Evolutionary conservation across 1,140 invertebrate species (phyloP), one percentile per base, ranked within the genome.

Genomic region (Bombus pascuorum): DNA sequence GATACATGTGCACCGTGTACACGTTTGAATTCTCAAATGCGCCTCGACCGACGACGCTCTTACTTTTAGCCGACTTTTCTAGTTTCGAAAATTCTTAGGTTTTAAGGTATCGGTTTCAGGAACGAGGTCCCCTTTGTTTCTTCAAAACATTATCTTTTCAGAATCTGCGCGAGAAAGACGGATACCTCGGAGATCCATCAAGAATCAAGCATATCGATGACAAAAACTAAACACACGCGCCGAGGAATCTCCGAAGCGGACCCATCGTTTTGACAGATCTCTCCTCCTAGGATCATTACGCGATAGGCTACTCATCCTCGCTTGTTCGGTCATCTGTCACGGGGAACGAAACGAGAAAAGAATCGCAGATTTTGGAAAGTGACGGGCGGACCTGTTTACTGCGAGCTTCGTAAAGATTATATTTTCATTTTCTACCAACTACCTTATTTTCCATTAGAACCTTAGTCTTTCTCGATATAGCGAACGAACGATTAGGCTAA

Each of bases 251-350:
- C 3, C 28, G 34, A 44, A 25, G 37, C 66, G 32, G 62, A 25
- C 65, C 57, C 39, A 57, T 85, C 81, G 71, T 91, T 89, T 85
- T 88, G 82, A 92, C 90, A 90, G 75, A 84, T 85, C 81, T 89
- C 79, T 83, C 71, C 83, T 90, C n/a, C 87, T 81, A 84, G 73
- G 47, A 81, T 81, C 73, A 70, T 89, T 74, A 39, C 68, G 28
- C 57, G 74, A 32, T 53, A 68, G 39, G 28, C 77, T 42, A 66
- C 57, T 59, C 53, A 22, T 74, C 44, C 47, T 47, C 72, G 53
- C 72, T 85, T 4, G 78, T 47, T 34, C 47, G 10, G 10, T 28
- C 32, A 5, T 47, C 32, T 37, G 37, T 8, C 68, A 10, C 37
- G 13, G 47, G 47, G 68, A n/a, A 86, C 42, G 39, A 68, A 42